Conservation (phyloP, 2,888 invertebrate genomes). For the Drosophila lacicola region DNA sequence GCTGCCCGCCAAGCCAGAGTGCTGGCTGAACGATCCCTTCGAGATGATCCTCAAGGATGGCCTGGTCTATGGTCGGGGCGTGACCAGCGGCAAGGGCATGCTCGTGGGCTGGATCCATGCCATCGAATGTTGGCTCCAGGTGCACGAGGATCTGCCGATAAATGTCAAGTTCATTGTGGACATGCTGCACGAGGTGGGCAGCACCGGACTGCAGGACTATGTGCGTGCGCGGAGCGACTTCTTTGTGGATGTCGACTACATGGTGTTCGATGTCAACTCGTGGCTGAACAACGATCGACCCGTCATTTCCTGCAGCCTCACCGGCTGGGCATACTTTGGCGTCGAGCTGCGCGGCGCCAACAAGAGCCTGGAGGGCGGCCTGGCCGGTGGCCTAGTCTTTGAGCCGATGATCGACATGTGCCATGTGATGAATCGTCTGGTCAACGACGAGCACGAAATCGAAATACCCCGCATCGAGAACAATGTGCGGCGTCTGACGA, state of each 20-base stretch:
- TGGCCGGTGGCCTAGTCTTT: constrained; percentile 50
- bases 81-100: constrained; percentile 59
- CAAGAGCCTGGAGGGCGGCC: constrained; percentile 47
- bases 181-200: constrained; percentile 54
- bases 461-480: constrained; percentile 18
- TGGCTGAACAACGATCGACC: constrained; percentile 42
- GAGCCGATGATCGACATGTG: constrained; percentile 63
- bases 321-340: constrained; percentile 53
- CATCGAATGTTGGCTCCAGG: constrained; percentile 43
- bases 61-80: constrained; percentile 49
- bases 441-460: constrained; percentile 24
- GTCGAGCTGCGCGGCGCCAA: constrained; percentile 39
- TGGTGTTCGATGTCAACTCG: constrained; percentile 46
- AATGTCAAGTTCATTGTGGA: constrained; percentile 58
- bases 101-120: constrained; percentile 55
- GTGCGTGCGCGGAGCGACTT: constrained; percentile 14
- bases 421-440: constrained; percentile 49
- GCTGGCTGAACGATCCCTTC: constrained; percentile 54
- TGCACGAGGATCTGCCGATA: constrained; percentile 44
- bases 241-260: constrained; percentile 50
- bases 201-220: constrained; percentile 33
- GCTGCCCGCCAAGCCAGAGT: constrained; percentile 20
- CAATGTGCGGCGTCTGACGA: constrained; percentile 1
- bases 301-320: constrained; percentile 44
- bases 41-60: constrained; percentile 19